Percentiles rank a stretch among this genome's conserved stretches.
Evolutionary conservation across 2,797 vertebrate genomes (phyloP).

Genomic region (Tapirus indicus): DNA sequence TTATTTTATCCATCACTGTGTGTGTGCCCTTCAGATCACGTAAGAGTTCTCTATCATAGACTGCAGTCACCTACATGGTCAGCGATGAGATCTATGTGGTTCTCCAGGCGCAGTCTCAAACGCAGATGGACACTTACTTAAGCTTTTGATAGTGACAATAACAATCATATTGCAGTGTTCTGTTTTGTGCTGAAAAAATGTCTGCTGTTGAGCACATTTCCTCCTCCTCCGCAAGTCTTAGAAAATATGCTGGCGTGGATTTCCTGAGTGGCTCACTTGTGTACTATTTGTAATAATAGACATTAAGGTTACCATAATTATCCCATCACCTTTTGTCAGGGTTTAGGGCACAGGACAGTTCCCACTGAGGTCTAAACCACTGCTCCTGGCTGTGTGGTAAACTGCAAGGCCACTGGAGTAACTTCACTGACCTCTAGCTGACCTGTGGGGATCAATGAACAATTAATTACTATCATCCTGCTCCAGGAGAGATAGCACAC

Average conservation of each 20-base stretch:
- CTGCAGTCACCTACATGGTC: fast-evolving
- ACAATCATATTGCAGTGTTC: not conserved
- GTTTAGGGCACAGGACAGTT: constrained; percentile 73
- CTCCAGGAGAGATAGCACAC: constrained; percentile 81
- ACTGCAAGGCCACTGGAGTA: constrained; percentile 67
- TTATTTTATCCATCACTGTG: not conserved
- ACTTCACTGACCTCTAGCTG: constrained; percentile 80
- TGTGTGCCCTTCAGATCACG: not conserved
- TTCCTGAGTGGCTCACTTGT: constrained; percentile 14
- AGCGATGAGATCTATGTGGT: not conserved
- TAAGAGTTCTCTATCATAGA: not conserved
- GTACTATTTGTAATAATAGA: constrained; percentile 68
- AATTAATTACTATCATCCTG: constrained; percentile 89
- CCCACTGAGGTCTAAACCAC: constrained; percentile 59
- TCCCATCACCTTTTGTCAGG: constrained; percentile 64
- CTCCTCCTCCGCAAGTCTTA: not conserved
- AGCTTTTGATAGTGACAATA: not conserved
- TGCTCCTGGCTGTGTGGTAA: constrained; percentile 55
- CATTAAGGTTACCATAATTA: constrained; percentile 74
- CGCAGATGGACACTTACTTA: not conserved
- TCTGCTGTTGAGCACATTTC: not conserved
- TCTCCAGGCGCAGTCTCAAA: not conserved
- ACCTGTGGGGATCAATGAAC: constrained; percentile 87
- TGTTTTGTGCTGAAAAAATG: not conserved
- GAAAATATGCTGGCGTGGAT: not conserved